Base-by-base conservation (phyloP, 1,140 invertebrate genomes). In the Drosophila triauraria region DNA sequence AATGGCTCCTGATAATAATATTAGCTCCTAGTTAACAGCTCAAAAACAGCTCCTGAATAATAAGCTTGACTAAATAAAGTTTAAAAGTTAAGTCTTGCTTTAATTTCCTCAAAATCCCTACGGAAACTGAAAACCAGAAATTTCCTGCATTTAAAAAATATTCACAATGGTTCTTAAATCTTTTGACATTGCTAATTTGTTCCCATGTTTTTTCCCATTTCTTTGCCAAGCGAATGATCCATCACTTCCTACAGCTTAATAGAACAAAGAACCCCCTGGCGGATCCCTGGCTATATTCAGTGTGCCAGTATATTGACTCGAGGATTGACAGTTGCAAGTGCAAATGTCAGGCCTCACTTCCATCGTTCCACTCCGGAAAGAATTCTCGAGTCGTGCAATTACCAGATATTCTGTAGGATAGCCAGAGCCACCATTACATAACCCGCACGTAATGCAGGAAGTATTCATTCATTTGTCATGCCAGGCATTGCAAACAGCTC, bases 381-480 rank as follows among this genome's bases (percentile, higher is more conserved):
- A 60, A 56, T 54, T 59, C n/a, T 10, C 23, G 20, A 54, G 43
- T 35, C 23, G 38, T 47, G 44, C 44, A 64, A 64, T 40, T 63
- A 23, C 40, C 47, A 46, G 35, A 68, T 43, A 64, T 77, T 69
- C 63, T 48, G 30, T 40, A 25, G 61, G 54, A 60, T 67, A 40
- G 56, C 44, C 23, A 80, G 58, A 44, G 38, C 68, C 25, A 15
- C 43, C 48, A 44, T 90, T 90, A 79, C 71, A 80, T 91, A 90
- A 88, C 47, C 51, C 50, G 70, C 59, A 54, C 81, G 85, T 80
- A 77, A 90, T 90, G 78, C 86, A 90, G 85, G 85, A 90, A 90
- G 85, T 76, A 82, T 85, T 86, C 85, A 90, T 90, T 91, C 84
- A 91, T 76, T 85, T 90, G 78, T 76, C 82, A 88, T 88, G 68